These are phyloP conservation scores for Ciconia maguari DNA, from an alignment of 2,113 vertebrate species.

Conservation along the genomic window DNA sequence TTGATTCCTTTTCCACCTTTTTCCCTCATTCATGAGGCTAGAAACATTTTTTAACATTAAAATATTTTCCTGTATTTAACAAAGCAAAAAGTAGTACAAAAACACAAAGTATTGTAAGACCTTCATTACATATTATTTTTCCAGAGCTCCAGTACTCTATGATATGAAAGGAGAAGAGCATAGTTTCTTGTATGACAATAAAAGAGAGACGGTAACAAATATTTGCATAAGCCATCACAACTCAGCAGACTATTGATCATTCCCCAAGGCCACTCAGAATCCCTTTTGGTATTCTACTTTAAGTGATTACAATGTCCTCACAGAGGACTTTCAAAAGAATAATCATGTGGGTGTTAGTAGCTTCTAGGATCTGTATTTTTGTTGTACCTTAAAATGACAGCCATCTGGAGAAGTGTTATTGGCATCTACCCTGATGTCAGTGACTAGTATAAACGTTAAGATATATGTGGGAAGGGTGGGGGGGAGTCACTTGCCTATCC, in stretches of 20 bases:
- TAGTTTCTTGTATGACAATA: background rate
- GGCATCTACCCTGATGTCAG: background rate
- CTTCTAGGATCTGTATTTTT: background rate
- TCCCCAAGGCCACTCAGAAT: background rate
- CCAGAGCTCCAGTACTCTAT: background rate
- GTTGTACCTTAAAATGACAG: background rate
- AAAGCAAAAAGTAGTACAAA: background rate
- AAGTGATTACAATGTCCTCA: background rate
- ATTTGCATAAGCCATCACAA: background rate
- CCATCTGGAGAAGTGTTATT: background rate
- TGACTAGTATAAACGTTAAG: background rate
- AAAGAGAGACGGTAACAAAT: background rate
- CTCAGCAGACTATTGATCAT: background rate
- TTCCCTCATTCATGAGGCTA: background rate
- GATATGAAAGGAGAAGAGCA: background rate
- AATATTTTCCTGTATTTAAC: background rate
- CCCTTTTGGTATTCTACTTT: background rate
- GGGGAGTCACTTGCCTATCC: background rate
- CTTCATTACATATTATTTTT: background rate
- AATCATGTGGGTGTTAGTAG: background rate
- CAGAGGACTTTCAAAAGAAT: background rate
- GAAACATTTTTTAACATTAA: background rate
- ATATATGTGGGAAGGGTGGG: background rate
- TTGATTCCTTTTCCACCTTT: background rate
- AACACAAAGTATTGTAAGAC: background rate